These are phyloP conservation scores for Furcula furcula DNA, from an alignment of 2,888 invertebrate species.

Conservation along the genomic window DNA sequence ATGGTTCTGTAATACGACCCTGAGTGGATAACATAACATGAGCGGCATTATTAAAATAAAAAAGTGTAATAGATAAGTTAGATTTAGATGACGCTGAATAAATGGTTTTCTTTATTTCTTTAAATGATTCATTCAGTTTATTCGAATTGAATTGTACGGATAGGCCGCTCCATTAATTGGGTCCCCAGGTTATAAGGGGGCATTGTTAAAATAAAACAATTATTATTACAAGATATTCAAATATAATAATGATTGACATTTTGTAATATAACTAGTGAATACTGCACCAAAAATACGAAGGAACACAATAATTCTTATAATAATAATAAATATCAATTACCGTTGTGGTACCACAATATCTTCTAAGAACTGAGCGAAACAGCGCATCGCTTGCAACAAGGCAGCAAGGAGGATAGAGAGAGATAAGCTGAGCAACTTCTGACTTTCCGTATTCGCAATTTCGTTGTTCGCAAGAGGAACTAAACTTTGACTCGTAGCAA, in stretches of 20 bases:
- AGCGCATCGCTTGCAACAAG: conserved; percentile 83
- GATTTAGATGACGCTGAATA: too few relatives aligned
- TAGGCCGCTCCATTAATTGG: too few relatives aligned
- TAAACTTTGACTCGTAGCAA: conserved; percentile 61
- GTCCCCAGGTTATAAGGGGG: neutral
- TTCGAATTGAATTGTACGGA: too few relatives aligned
- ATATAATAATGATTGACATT: conserved; percentile 60
- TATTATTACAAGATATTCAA: conserved; percentile 56
- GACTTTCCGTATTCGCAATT: conserved; percentile 65
- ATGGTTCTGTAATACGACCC: too few relatives aligned
- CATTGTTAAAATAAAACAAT: conserved; percentile 41
- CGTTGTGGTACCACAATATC: conserved; percentile 78
- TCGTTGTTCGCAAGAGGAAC: conserved; percentile 73
- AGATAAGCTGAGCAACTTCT: conserved; percentile 82
- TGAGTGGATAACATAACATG: too few relatives aligned
- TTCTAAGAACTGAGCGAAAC: conserved; percentile 83
- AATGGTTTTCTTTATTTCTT: too few relatives aligned
- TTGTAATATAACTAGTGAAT: conserved; percentile 57
- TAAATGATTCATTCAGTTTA: too few relatives aligned
- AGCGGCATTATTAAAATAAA: too few relatives aligned
- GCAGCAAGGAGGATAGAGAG: conserved; percentile 83
- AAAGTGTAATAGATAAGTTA: too few relatives aligned
- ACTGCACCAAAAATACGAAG: conserved; percentile 66
- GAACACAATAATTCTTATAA: conserved; percentile 51
- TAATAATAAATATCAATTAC: too few relatives aligned